Conservation (phyloP, 2,797 vertebrate species). For the Pantherophis vulpinus region DNA sequence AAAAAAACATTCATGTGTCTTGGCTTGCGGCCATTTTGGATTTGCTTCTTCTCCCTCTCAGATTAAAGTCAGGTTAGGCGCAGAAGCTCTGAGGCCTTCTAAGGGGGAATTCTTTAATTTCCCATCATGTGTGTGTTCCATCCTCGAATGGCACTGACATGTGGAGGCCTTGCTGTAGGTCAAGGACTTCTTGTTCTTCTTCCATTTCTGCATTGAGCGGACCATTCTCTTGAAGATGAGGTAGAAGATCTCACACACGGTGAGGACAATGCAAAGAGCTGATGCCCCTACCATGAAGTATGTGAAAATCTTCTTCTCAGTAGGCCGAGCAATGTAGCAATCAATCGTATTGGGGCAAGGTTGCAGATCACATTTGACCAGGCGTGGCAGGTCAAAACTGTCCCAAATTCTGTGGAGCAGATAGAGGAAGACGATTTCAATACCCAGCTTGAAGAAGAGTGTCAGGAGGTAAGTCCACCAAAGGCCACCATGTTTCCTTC, state of each 20-base stretch:
- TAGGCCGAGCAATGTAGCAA: slow-evolving; percentile 95
- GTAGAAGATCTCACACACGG: slow-evolving; percentile 92
- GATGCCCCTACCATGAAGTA: slow-evolving; percentile 99
- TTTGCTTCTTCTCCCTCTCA: slow-evolving; percentile 42
- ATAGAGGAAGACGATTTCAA: slow-evolving; percentile 90
- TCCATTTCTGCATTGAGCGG: slow-evolving; percentile 63
- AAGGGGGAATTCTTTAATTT: slow-evolving; percentile 47
- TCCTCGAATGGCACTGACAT: slow-evolving; percentile 68
- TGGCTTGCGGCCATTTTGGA: background rate
- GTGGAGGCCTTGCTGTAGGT: slow-evolving; percentile 74
- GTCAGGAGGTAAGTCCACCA: slow-evolving; percentile 99
- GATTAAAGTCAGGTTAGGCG: slow-evolving; percentile 74
- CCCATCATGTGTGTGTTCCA: slow-evolving; percentile 65
- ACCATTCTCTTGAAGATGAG: slow-evolving; percentile 82
- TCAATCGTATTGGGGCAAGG: slow-evolving; percentile 94
- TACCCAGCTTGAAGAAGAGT: slow-evolving; percentile 86
- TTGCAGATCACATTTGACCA: slow-evolving; percentile 83
- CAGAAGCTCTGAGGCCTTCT: slow-evolving; percentile 72
- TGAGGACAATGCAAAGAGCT: slow-evolving; percentile 90
- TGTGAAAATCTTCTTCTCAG: slow-evolving; percentile 95
- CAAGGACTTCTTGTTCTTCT: slow-evolving; percentile 60
- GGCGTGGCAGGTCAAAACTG: slow-evolving; percentile 86
- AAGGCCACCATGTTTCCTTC: slow-evolving; percentile 92
- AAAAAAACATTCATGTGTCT: rapidly evolving
- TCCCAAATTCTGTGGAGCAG: slow-evolving; percentile 90